Evolutionary conservation across 2,888 invertebrate species (phyloP).

Genomic region (Platerodrilus igneus): DNA sequence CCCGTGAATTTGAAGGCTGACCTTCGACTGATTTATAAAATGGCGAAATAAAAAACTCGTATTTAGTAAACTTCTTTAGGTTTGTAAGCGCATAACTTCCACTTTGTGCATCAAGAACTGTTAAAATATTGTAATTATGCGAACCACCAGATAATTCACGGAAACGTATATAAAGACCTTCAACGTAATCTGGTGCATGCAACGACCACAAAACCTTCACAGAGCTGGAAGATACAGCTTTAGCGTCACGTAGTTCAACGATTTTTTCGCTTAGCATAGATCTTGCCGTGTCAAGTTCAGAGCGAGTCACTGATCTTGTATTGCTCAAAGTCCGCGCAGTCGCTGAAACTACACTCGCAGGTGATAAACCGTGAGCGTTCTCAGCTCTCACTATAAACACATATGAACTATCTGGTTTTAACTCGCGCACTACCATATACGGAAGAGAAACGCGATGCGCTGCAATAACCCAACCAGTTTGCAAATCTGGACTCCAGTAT

Average conservation of each 20-base stretch:
- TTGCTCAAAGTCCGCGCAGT: slow-evolving; percentile 64
- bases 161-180: slow-evolving; percentile 65
- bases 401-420: slow-evolving; percentile 77
- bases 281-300: slow-evolving; percentile 72
- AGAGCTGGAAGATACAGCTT: slow-evolving; percentile 53
- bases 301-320: slow-evolving; percentile 64
- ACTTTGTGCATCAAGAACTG: slow-evolving; percentile 57
- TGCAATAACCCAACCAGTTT: slow-evolving; percentile 71
- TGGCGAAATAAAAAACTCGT: slow-evolving; percentile 89
- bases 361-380: slow-evolving; percentile 78
- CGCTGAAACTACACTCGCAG: slow-evolving; percentile 72
- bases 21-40: slow-evolving; percentile 86
- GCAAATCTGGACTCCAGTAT: slow-evolving; percentile 71
- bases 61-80: slow-evolving; percentile 79
- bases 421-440: slow-evolving; percentile 64
- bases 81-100: slow-evolving; percentile 72
- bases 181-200: slow-evolving; percentile 49
- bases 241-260: slow-evolving; percentile 62
- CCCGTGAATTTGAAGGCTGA: slow-evolving; percentile 85
- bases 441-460: slow-evolving; percentile 65
- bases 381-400: slow-evolving; percentile 82
- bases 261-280: slow-evolving; percentile 74
- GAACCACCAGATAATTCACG: slow-evolving; percentile 58
- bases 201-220: slow-evolving; percentile 52
- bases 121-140: slow-evolving; percentile 62